Base-by-base conservation (phyloP, 1,140 invertebrate genomes). In the Neodiprion virginianus region DNA sequence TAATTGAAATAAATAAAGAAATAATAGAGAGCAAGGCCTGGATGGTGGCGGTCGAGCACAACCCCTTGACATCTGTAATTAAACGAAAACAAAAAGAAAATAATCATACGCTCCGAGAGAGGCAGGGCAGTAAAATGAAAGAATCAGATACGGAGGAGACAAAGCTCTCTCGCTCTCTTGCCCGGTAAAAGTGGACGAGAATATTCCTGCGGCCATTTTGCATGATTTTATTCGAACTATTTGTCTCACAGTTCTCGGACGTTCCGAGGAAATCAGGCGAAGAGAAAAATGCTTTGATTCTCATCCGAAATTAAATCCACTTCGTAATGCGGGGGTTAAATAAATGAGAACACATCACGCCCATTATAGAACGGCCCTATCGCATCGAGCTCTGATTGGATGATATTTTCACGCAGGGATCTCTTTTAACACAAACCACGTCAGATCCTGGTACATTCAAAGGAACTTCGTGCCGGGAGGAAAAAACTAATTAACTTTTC, bases 41-140 rank as follows among this genome's bases (percentile, higher is more conserved):
- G 69, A 72, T 28, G 17, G 23, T 48, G 65, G 73, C 70, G 76
- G 71, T 72, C 74, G 74, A 81, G 79, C 81, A 83, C 85, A 88
- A 88, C 86, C 86, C 84, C 87, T 88, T 88, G 86, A 88, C 86
- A 87, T 88, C 86, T 85, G 86, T 88, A 88, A 88, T 88, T 88
- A 88, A 88, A 88, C 85, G 85, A 88, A 88, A 88, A 88, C 87
- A 88, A 88, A 86, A 87, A 86, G 82, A 86, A 88, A 87, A 84
- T 87, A 88, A 88, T 88, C 85, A 85, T 83, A 85, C 82, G 85
- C 83, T 85, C 85, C 80, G 79, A 79, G 82, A 72, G 79, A 83
- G 79, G 75, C 76, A 79, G 81, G 81, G 78, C 79, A 81, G 77
- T 78, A 77, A 80, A 83, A 82, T 79, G 79, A 83, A 78, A 79